These are phyloP conservation scores for Sternarchorhynchus goeldii DNA, from an alignment of 2,797 vertebrate species.

Conservation along the genomic window DNA sequence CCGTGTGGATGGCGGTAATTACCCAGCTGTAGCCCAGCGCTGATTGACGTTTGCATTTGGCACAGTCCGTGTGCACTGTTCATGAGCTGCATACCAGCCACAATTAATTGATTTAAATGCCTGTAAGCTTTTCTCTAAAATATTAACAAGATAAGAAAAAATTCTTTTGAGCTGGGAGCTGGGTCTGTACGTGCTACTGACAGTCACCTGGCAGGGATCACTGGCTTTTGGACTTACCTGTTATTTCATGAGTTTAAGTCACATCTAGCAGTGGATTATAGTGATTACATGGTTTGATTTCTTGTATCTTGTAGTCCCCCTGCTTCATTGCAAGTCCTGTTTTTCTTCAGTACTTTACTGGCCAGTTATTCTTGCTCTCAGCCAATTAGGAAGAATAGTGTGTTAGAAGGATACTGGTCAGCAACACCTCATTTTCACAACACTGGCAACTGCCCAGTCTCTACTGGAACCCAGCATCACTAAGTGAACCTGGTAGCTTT, in stretches of 20 bases:
- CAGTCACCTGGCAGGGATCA: constrained; percentile 34
- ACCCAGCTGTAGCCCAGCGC: constrained; percentile 67
- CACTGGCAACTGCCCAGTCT: neutral
- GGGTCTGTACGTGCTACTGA: constrained; percentile 43
- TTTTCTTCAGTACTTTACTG: no score
- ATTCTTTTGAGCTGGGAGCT: constrained; percentile 37
- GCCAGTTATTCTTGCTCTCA: no score
- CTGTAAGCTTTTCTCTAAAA: constrained; percentile 73
- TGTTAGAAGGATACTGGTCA: neutral
- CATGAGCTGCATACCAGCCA: constrained; percentile 70
- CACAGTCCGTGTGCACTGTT: constrained; percentile 67
- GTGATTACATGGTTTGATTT: constrained; percentile 24
- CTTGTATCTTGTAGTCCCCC: no score
- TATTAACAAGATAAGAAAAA: constrained; percentile 73
- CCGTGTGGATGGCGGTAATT: constrained; percentile 62
- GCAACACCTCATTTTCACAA: neutral
- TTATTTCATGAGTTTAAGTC: constrained; percentile 48
- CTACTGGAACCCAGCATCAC: constrained; percentile 8
- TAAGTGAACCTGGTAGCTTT: constrained; percentile 23
- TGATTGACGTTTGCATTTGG: constrained; percentile 70
- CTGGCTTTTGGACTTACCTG: constrained; percentile 24
- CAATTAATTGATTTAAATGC: constrained; percentile 77
- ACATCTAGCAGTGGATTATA: constrained; percentile 20
- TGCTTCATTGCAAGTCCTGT: no score
- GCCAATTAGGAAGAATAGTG: no score